phyloP scores from a whole-genome alignment of 2,797 vertebrate species.

The Lutjanus argentimaculatus region DNA sequence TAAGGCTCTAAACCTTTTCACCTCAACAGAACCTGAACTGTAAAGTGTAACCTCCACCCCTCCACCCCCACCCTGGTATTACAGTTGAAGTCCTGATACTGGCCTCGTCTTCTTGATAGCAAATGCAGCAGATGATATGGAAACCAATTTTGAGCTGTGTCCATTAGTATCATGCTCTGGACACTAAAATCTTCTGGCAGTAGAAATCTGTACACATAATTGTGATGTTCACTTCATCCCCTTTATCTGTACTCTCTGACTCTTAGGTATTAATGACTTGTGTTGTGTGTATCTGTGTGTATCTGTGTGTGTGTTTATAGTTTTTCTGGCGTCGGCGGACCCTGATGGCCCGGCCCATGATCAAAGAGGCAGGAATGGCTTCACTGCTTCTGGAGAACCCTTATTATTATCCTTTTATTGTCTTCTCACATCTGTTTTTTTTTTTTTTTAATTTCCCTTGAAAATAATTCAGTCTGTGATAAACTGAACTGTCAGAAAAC shows the following conservation, averaged over 20 bases:
- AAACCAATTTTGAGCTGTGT: not conserved
- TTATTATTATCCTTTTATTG: constrained; percentile 96
- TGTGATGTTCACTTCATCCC: not conserved
- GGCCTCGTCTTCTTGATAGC: not conserved
- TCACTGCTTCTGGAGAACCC: constrained; percentile 97
- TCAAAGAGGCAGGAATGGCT: constrained; percentile 97
- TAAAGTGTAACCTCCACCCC: no score
- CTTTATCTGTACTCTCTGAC: not conserved
- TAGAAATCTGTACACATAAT: not conserved
- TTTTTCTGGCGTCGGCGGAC: constrained; percentile 96
- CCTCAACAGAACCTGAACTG: not conserved
- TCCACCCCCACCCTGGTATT: not conserved
- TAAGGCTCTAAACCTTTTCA: constrained; percentile 77
- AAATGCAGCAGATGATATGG: not conserved
- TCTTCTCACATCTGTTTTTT: not conserved
- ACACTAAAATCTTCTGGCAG: not conserved
- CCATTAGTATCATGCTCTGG: not conserved
- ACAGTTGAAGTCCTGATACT: not conserved
- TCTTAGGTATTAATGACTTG: not conserved
- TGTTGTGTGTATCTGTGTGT: not conserved
- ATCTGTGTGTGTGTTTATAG: constrained; percentile 75
- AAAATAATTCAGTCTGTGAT: not conserved
- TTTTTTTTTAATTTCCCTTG: not conserved
- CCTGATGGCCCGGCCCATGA: constrained; percentile 97
- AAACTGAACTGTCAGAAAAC: not conserved